Evolutionary conservation across 2,113 vertebrate genomes (phyloP).

Genomic region (Mastomys natalensis): DNA sequence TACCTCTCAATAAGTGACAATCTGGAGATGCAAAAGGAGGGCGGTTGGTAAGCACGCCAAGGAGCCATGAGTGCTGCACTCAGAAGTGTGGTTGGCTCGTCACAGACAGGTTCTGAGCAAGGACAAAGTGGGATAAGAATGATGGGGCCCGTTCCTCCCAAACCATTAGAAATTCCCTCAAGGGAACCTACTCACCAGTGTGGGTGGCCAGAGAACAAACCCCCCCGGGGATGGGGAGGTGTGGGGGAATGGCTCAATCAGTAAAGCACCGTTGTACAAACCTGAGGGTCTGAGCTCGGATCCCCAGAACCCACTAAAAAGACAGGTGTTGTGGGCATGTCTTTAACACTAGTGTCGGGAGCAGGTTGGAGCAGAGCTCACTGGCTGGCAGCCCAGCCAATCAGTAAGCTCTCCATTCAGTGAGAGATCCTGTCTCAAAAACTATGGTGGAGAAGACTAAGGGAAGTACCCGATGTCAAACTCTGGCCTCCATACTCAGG

Average conservation of each 20-base stretch:
- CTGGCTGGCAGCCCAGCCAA: too few relatives aligned
- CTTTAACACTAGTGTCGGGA: not conserved
- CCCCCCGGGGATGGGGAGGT: not conserved
- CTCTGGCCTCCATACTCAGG: not conserved
- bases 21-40: not conserved
- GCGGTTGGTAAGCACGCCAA: not conserved
- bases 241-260: not conserved
- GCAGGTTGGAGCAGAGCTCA: not conserved
- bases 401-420: not conserved
- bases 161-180: not conserved
- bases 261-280: not conserved
- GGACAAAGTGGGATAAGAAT: accelerated
- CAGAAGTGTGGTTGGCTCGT: accelerated
- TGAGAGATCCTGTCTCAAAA: not conserved
- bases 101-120: accelerated
- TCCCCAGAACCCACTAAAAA: not conserved
- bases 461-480: not conserved
- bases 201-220: not conserved
- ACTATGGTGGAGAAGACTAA: not conserved
- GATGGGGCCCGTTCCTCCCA: not conserved
- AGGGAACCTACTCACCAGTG: not conserved
- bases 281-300: not conserved
- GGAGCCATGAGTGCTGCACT: accelerated
- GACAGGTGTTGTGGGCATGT: too few relatives aligned
- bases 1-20: conserved; percentile 58